Evolutionary conservation across 2,113 vertebrate species (phyloP).

Genomic region (Laticauda colubrina): DNA sequence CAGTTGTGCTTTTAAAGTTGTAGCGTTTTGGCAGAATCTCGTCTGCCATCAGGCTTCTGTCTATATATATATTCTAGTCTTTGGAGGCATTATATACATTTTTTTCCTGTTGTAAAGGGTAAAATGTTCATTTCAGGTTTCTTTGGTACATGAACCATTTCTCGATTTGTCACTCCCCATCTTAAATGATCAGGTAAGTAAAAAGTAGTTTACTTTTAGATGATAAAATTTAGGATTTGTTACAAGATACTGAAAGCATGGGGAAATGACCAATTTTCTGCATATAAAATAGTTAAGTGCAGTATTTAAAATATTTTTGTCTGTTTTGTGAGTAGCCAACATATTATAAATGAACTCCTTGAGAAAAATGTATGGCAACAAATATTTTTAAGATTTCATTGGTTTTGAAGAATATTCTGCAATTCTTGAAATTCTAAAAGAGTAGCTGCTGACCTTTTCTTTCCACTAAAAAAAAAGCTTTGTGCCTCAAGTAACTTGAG

Average conservation of each 20-base stretch:
- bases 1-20: no score
- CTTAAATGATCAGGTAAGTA: slow-evolving; percentile 88
- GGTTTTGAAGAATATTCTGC: background rate
- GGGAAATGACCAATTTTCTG: background rate
- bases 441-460: background rate
- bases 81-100: background rate
- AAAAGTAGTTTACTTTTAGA: background rate
- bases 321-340: background rate
- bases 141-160: slow-evolving; percentile 91
- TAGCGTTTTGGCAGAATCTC: no score
- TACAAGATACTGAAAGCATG: background rate
- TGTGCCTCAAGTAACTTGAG: background rate
- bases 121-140: slow-evolving; percentile 77
- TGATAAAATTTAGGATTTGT: background rate
- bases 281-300: background rate
- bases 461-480: background rate
- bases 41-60: no score
- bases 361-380: background rate
- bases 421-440: background rate
- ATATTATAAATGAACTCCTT: background rate
- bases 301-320: background rate
- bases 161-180: slow-evolving; percentile 95
- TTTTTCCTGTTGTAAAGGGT: slow-evolving; percentile 6
- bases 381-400: background rate
- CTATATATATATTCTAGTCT: background rate